Conservation (phyloP, 2,888 invertebrate genomes). For the Thera britannica region DNA sequence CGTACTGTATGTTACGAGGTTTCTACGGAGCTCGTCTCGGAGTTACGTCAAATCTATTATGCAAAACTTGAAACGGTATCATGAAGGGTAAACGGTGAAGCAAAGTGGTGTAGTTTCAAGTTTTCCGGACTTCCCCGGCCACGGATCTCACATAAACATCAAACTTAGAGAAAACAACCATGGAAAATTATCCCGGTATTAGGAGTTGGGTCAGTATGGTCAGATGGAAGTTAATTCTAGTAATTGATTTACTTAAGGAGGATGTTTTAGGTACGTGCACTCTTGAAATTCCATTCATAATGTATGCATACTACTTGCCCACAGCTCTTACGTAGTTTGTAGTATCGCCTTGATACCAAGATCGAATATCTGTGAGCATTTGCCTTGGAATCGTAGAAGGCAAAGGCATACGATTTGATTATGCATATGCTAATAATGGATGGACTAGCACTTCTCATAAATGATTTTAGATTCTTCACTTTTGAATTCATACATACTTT, state of each 20-base stretch:
- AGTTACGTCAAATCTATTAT: conserved; percentile 34
- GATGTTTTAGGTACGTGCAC: neutral
- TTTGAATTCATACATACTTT: too few species aligned
- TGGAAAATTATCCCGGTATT: conserved; percentile 60
- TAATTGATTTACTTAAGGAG: conserved; percentile 30
- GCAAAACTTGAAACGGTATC: conserved; percentile 30
- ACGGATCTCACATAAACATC: conserved; percentile 45
- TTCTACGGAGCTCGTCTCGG: conserved; percentile 20
- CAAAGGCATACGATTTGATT: conserved; percentile 38
- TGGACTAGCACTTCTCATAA: neutral
- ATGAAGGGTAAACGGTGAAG: conserved; percentile 29
- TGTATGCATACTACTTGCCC: neutral
- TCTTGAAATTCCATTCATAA: conserved; percentile 6
- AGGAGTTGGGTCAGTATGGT: conserved; percentile 27
- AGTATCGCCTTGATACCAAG: conserved; percentile 56
- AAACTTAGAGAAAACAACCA: conserved; percentile 51
- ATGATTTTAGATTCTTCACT: neutral
- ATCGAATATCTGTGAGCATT: conserved; percentile 58
- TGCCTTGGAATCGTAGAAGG: conserved; percentile 53
- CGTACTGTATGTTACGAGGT: conserved; percentile 17
- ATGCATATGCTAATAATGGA: conserved; percentile 38
- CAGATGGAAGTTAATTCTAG: conserved; percentile 54
- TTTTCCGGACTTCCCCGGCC: conserved; percentile 28
- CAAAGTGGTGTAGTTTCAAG: conserved; percentile 31
- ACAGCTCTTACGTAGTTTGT: conserved; percentile 42